Evolutionary conservation across 2,797 vertebrate species (phyloP).

Genomic region (Morus bassanus): DNA sequence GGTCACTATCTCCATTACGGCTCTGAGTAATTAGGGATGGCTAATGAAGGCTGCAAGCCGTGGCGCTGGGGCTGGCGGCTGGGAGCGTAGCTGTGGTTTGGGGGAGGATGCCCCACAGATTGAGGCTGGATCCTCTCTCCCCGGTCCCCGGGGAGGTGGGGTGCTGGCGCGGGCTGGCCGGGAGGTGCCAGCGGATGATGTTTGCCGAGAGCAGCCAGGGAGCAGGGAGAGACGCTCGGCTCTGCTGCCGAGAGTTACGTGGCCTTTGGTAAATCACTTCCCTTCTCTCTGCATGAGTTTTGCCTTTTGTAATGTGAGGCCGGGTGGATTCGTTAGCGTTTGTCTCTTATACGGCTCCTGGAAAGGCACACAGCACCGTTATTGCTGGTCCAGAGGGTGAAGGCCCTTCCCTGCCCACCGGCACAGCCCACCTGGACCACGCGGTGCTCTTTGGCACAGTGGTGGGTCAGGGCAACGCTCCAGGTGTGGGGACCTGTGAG

Average conservation of each 20-base stretch:
- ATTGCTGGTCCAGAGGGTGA: rapidly evolving
- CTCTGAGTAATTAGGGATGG: constrained; percentile 28
- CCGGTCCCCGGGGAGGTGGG: not conserved
- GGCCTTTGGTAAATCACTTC: not conserved
- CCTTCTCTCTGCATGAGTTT: not conserved
- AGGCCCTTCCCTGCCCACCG: not conserved
- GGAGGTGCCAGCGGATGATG: not conserved
- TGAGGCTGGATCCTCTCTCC: not conserved
- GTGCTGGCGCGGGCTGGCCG: rapidly evolving
- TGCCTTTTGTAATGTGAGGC: not conserved
- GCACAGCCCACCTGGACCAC: rapidly evolving
- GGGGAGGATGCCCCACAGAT: not conserved
- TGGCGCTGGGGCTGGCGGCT: not conserved
- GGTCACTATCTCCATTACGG: constrained; percentile 6
- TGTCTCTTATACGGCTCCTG: rapidly evolving
- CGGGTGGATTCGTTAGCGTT: rapidly evolving
- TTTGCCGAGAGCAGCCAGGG: not conserved
- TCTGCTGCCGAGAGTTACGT: rapidly evolving
- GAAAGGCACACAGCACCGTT: not conserved
- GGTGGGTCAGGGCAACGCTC: rapidly evolving
- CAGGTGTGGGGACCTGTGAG: rapidly evolving
- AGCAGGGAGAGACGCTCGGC: not conserved
- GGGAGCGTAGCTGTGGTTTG: not conserved
- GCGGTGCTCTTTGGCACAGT: not conserved
- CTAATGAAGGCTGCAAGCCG: not conserved